phyloP scores from a whole-genome alignment of 2,888 invertebrate species.

The Yponomeuta plumbellus region DNA sequence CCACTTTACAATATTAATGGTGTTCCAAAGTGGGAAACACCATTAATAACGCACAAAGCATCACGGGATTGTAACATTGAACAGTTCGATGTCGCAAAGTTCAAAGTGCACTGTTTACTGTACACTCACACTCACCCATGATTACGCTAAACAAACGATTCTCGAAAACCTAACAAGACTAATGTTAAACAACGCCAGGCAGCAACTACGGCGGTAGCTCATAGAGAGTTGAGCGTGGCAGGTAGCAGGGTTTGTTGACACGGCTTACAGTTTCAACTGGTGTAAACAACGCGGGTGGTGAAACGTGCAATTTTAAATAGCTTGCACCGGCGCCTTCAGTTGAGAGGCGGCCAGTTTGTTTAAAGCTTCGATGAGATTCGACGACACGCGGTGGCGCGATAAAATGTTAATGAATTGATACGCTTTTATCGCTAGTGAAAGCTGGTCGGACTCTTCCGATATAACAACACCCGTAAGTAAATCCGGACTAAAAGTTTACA shows the following conservation, averaged over 20 bases:
- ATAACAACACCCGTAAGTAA: too few species aligned
- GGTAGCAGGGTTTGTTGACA: constrained; percentile 47
- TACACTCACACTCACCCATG: constrained; percentile 31
- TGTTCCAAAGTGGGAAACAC: too few species aligned
- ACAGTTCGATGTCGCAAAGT: constrained; percentile 12
- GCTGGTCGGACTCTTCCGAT: too few species aligned
- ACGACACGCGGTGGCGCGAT: constrained; percentile 17
- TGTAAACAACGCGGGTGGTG: constrained; percentile 49
- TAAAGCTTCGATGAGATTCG: constrained; percentile 55
- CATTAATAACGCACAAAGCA: not conserved
- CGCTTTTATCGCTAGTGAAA: not conserved
- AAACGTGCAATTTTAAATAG: constrained; percentile 65
- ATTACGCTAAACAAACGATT: constrained; percentile 41
- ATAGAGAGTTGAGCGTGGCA: constrained; percentile 44
- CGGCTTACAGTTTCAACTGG: constrained; percentile 33
- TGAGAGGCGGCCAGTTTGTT: constrained; percentile 34
- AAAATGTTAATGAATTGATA: not conserved
- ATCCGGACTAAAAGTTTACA: too few species aligned
- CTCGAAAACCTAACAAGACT: constrained; percentile 52
- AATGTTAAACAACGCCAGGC: constrained; percentile 61
- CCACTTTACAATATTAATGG: too few species aligned
- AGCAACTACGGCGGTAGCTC: constrained; percentile 42
- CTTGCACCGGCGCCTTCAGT: constrained; percentile 34
- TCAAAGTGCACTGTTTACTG: constrained; percentile 20
- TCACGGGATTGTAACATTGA: constrained; percentile 6